These are phyloP conservation scores for Dallia pectoralis DNA, from an alignment of 2,797 vertebrate species.

Conservation along the genomic window DNA sequence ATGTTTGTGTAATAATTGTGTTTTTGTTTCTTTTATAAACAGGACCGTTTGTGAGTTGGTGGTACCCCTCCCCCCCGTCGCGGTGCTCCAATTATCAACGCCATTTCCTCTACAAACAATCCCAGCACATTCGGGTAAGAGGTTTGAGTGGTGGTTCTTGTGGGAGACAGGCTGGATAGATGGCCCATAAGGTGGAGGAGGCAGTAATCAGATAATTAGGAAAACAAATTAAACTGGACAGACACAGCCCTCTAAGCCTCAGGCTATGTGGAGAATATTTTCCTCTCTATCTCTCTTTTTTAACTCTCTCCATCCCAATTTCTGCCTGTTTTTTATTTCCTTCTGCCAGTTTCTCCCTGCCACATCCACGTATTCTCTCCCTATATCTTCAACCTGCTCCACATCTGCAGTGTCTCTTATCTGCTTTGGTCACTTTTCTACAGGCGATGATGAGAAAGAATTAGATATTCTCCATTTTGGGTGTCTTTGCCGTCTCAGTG, in stretches of 20 bases:
- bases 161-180: conserved; percentile 1
- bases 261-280: conserved; percentile 50
- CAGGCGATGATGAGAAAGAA: conserved; percentile 40
- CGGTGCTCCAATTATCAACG: conserved; percentile 29
- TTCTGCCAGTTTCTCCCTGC: conserved; percentile 31
- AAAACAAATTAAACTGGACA: conserved; percentile 74
- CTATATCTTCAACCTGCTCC: conserved; percentile 26
- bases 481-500: conserved; percentile 36
- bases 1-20: conserved; percentile 46
- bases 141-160: conserved; percentile 25
- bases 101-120: conserved; percentile 53
- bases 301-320: conserved; percentile 25
- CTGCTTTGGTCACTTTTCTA: conserved; percentile 38
- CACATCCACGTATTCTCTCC: conserved; percentile 27
- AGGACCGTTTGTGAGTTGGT: conserved; percentile 25
- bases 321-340: conserved; percentile 23
- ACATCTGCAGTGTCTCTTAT: conserved; percentile 37
- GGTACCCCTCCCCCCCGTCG: conserved; percentile 36
- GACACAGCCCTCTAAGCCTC: conserved; percentile 63
- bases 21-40: neutral
- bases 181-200: conserved; percentile 56
- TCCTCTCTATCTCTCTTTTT: conserved; percentile 22
- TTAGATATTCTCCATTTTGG: conserved; percentile 16
- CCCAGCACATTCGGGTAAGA: conserved; percentile 63
- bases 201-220: conserved; percentile 75